Conservation (phyloP, 2,797 vertebrate species). For the Pantherophis alleghaniensis region DNA sequence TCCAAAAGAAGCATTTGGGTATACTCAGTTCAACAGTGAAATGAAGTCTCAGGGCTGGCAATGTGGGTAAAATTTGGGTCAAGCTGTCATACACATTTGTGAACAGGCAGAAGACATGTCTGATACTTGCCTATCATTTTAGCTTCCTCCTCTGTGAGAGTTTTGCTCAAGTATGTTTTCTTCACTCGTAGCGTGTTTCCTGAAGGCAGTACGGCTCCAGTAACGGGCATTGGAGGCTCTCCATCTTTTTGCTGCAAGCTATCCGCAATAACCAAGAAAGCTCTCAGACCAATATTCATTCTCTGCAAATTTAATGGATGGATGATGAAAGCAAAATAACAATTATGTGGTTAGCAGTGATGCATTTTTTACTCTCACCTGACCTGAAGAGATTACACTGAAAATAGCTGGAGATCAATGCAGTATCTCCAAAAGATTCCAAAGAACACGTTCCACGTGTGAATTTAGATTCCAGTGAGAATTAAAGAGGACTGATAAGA, state of each 20-base stretch:
- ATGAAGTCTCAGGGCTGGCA: not conserved
- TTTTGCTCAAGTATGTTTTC: constrained; percentile 98
- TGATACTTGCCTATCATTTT: constrained; percentile 90
- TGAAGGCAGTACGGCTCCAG: constrained; percentile 94
- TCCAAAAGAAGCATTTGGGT: not conserved
- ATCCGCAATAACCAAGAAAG: constrained; percentile 96
- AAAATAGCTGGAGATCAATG: not conserved
- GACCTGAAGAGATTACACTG: not conserved
- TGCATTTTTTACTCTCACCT: not conserved
- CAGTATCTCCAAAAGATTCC: not conserved
- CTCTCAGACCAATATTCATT: constrained; percentile 98
- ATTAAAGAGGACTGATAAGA: not conserved
- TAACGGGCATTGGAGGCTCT: constrained; percentile 98
- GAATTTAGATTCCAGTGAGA: not conserved
- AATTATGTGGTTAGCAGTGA: not conserved
- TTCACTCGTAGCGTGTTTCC: constrained; percentile 98
- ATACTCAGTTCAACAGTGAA: not conserved
- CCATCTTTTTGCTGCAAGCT: constrained; percentile 98
- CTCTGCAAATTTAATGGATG: constrained; percentile 77
- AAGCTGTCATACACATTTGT: not conserved
- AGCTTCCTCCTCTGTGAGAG: constrained; percentile 96
- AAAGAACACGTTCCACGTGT: not conserved
- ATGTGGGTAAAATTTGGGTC: not conserved
- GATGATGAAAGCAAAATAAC: constrained; percentile 29
- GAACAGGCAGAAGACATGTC: not conserved